Conservation (phyloP, 2,888 invertebrate genomes). For the Gari tellinella region DNA sequence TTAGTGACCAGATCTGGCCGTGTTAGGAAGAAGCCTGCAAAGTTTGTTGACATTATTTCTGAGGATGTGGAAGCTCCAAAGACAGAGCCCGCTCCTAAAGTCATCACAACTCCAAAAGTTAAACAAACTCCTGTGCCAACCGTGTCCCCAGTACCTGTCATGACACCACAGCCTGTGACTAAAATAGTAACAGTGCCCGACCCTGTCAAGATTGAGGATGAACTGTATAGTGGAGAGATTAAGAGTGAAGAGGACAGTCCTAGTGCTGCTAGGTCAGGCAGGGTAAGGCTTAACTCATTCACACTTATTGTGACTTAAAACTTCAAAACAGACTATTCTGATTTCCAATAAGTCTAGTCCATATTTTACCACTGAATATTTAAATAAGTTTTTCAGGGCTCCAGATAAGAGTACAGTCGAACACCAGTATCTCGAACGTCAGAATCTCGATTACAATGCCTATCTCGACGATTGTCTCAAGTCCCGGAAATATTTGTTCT, state of each 20-base stretch:
- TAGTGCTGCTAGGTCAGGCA: slow-evolving; percentile 12
- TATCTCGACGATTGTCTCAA: too few relatives aligned
- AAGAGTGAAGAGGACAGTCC: slow-evolving; percentile 17
- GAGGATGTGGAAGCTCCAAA: slow-evolving; percentile 27
- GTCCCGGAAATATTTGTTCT: too few relatives aligned
- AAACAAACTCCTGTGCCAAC: not conserved
- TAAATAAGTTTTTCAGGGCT: too few relatives aligned
- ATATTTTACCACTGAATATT: too few relatives aligned
- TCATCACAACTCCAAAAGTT: not conserved
- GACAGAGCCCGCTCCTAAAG: not conserved
- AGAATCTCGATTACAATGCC: too few relatives aligned
- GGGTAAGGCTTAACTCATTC: slow-evolving; percentile 46
- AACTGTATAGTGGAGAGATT: slow-evolving; percentile 10
- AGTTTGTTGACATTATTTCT: slow-evolving; percentile 55
- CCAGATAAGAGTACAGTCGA: too few relatives aligned
- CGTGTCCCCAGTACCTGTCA: not conserved
- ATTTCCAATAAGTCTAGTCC: too few relatives aligned
- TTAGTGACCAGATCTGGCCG: slow-evolving; percentile 65
- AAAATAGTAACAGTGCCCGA: slow-evolving; percentile 5
- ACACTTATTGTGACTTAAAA: too few relatives aligned
- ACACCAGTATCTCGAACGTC: too few relatives aligned
- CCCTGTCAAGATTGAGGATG: slow-evolving; percentile 25
- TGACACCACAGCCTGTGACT: not conserved
- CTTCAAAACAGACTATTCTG: too few relatives aligned
- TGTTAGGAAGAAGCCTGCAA: slow-evolving; percentile 66